phyloP scores from a whole-genome alignment of 2,888 invertebrate genomes.

The Lithophane ornitopus region DNA sequence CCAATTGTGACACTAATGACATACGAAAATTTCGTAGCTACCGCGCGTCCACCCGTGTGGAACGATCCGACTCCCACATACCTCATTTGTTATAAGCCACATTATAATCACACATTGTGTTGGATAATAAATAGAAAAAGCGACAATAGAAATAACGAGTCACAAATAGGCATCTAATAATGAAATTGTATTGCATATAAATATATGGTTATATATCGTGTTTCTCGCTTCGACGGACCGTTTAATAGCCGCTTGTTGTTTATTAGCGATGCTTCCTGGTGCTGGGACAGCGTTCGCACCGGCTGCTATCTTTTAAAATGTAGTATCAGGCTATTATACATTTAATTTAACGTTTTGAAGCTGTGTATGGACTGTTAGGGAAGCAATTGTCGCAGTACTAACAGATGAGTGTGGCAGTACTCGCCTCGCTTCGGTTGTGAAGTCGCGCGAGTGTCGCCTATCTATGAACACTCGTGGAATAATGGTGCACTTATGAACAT shows the following conservation, averaged over 20 bases:
- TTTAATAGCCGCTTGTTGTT: constrained; percentile 84
- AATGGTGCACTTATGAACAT: neutral
- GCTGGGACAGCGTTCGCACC: constrained; percentile 42
- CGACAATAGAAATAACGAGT: constrained; percentile 89
- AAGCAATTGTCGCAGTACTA: neutral
- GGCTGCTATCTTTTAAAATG: constrained; percentile 48
- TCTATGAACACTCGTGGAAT: neutral
- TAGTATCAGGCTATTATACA: constrained; percentile 23
- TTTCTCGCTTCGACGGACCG: constrained; percentile 86
- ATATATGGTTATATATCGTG: constrained; percentile 84
- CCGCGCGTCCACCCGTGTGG: constrained; percentile 77
- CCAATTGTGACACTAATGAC: constrained; percentile 68
- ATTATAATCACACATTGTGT: constrained; percentile 89
- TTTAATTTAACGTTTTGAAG: constrained; percentile 31
- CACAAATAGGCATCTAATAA: constrained; percentile 89
- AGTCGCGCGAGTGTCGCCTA: neutral
- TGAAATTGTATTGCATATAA: constrained; percentile 89
- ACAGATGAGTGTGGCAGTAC: neutral
- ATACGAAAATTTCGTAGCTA: constrained; percentile 64
- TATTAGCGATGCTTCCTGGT: constrained; percentile 83
- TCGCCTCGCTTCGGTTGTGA: neutral
- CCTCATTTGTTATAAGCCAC: constrained; percentile 86
- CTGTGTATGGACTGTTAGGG: constrained; percentile 12
- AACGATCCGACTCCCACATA: constrained; percentile 85
- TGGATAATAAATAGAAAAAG: constrained; percentile 89